Percentiles rank a stretch among this genome's conserved stretches.
These are phyloP conservation scores for Semotilus atromaculatus DNA, from an alignment of 2,797 vertebrate genomes.

Conservation along the genomic window DNA sequence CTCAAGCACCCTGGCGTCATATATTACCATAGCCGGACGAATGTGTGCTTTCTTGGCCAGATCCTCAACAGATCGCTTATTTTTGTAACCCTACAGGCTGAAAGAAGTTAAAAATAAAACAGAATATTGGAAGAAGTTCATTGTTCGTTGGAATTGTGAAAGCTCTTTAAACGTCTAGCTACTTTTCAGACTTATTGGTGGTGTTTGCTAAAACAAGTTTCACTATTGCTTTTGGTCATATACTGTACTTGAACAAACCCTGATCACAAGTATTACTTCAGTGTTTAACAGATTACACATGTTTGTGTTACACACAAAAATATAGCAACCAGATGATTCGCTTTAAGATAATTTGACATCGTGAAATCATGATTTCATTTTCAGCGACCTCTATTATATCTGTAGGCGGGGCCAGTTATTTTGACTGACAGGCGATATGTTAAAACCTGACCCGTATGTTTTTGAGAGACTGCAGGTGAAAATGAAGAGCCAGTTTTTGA, in stretches of 20 bases:
- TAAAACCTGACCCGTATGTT: background rate
- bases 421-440: background rate
- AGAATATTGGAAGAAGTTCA: background rate
- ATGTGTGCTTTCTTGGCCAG: constrained; percentile 45
- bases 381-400: background rate
- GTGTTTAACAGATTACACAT: too few relatives aligned
- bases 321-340: background rate
- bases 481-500: background rate
- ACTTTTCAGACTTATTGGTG: background rate
- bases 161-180: too few relatives aligned
- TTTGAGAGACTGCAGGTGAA: background rate
- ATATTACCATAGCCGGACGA: constrained; percentile 57
- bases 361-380: background rate
- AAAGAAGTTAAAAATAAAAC: constrained; percentile 11
- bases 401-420: background rate
- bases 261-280: too few relatives aligned
- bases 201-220: background rate
- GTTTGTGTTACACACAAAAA: too few relatives aligned
- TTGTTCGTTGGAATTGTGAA: background rate
- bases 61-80: constrained; percentile 62
- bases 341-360: background rate
- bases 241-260: background rate
- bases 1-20: constrained; percentile 55
- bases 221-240: background rate
- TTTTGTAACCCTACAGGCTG: constrained; percentile 16